Percentiles rank a stretch among this genome's conserved stretches.
These are phyloP conservation scores for Pristionchus entomophagus DNA, from an alignment of 2,888 invertebrate species.

Conservation along the genomic window DNA sequence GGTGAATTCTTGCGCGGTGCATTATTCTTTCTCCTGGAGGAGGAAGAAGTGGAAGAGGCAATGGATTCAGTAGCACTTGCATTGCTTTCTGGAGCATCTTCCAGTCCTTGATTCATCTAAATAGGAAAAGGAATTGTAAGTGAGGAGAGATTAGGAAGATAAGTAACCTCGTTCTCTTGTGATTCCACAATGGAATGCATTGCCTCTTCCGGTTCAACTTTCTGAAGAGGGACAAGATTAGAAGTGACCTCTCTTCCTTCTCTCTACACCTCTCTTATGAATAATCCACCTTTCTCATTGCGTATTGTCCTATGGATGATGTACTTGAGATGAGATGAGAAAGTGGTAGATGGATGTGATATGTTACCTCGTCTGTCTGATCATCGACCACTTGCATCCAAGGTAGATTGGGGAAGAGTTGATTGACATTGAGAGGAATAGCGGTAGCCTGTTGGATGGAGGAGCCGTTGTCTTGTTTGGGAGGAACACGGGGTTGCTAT, in stretches of 20 bases:
- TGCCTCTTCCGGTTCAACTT: slow-evolving; percentile 37
- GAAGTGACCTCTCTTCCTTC: slow-evolving; percentile 7
- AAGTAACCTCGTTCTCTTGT: slow-evolving; percentile 36
- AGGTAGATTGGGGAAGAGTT: slow-evolving; percentile 27
- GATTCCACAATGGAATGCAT: not conserved
- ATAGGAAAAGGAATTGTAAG: not conserved
- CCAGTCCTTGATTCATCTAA: not conserved
- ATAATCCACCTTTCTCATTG: not conserved
- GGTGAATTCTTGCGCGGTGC: not conserved
- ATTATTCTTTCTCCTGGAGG: slow-evolving; percentile 4
- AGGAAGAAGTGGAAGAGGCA: not conserved
- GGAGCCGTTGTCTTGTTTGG: slow-evolving; percentile 19
- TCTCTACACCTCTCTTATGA: not conserved
- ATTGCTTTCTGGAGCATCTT: slow-evolving; percentile 26
- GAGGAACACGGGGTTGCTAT: slow-evolving; percentile 43
- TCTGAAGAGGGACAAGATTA: slow-evolving; percentile 45
- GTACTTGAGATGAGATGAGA: slow-evolving; percentile 2
- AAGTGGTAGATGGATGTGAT: too few species aligned
- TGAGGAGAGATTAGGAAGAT: not conserved
- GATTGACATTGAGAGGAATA: slow-evolving; percentile 28
- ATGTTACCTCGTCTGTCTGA: not conserved
- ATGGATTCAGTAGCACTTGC: slow-evolving; percentile 7
- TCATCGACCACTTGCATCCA: not conserved
- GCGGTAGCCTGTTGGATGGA: not conserved
- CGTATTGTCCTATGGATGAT: not conserved